Evolutionary conservation across 2,888 invertebrate species (phyloP).

Genomic region (Myathropa florea): DNA sequence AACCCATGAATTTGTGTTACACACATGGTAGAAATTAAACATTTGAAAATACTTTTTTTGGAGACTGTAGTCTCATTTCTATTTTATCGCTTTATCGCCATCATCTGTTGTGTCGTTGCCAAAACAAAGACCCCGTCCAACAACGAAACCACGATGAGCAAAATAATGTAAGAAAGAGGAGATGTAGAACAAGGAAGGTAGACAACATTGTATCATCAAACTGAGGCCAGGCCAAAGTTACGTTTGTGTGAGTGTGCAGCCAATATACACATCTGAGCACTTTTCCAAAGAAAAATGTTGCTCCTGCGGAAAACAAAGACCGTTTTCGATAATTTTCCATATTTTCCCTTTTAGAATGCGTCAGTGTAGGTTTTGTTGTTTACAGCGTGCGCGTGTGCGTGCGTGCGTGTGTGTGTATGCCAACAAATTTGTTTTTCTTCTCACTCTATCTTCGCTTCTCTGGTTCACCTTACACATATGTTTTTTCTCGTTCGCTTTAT

Average conservation of each 20-base stretch:
- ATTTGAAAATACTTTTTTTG: slow-evolving; percentile 8
- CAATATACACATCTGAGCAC: not conserved
- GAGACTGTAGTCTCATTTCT: slow-evolving; percentile 35
- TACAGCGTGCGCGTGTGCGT: not conserved
- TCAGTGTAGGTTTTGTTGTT: not conserved
- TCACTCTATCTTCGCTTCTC: not conserved
- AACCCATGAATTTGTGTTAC: too few relatives aligned
- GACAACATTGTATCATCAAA: slow-evolving; percentile 14
- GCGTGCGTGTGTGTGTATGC: slow-evolving; percentile 10
- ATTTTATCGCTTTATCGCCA: slow-evolving; percentile 33
- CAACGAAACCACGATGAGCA: slow-evolving; percentile 32
- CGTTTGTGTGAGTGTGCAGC: not conserved
- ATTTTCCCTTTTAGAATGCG: slow-evolving; percentile 1
- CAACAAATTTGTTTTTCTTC: slow-evolving; percentile 24
- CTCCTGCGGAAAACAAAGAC: slow-evolving; percentile 12
- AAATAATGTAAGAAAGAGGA: slow-evolving; percentile 25
- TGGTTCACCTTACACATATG: slow-evolving; percentile 25
- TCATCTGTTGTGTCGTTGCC: slow-evolving; percentile 55
- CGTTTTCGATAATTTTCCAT: slow-evolving; percentile 22
- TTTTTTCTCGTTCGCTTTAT: slow-evolving; percentile 26
- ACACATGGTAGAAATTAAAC: too few relatives aligned
- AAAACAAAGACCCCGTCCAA: slow-evolving; percentile 53
- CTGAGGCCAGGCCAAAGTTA: not conserved
- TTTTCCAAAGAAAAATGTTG: not conserved
- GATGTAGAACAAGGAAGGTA: slow-evolving; percentile 21